Evolutionary conservation across 2,797 vertebrate genomes (phyloP).

Genomic region (Neostethus bicornis): DNA sequence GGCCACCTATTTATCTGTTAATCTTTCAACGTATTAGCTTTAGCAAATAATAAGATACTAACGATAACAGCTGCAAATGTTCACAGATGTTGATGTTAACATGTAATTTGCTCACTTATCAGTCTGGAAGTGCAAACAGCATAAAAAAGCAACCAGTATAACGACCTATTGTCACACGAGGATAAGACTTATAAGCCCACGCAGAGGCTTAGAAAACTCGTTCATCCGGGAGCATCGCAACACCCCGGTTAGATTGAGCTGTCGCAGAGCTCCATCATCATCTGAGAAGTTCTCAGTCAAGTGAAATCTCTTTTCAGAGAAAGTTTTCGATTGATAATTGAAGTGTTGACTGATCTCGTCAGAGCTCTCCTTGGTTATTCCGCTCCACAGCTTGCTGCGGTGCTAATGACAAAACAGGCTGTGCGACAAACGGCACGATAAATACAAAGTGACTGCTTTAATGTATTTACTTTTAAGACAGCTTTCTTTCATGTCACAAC

Average conservation of each 20-base stretch:
- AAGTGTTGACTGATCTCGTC: slow-evolving; percentile 42
- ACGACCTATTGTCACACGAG: slow-evolving; percentile 30
- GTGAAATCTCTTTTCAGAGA: slow-evolving; percentile 42
- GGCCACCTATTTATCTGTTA: slow-evolving; percentile 37
- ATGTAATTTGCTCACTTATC: slow-evolving; percentile 48
- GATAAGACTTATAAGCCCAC: slow-evolving; percentile 46
- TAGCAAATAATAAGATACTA: slow-evolving; percentile 25
- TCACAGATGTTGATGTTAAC: slow-evolving; percentile 41
- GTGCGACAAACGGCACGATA: slow-evolving; percentile 28
- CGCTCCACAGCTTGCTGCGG: slow-evolving; percentile 27
- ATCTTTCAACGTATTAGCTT: slow-evolving; percentile 33
- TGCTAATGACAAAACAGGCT: slow-evolving; percentile 30
- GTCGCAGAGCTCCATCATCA: slow-evolving; percentile 45
- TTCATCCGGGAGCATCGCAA: slow-evolving; percentile 54
- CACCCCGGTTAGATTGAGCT: slow-evolving; percentile 51
- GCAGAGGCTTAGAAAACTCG: slow-evolving; percentile 42
- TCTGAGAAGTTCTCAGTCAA: slow-evolving; percentile 34
- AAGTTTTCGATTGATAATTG: slow-evolving; percentile 56
- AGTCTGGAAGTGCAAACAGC: slow-evolving; percentile 41
- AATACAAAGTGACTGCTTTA: slow-evolving; percentile 27
- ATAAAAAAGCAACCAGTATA: slow-evolving; percentile 34
- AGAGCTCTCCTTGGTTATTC: slow-evolving; percentile 34
- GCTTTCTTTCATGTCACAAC: slow-evolving; percentile 15
- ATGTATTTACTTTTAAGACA: slow-evolving; percentile 14
- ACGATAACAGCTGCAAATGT: slow-evolving; percentile 27